Conservation (phyloP, 2,888 invertebrate species). For the Chymomyza procnemis region DNA sequence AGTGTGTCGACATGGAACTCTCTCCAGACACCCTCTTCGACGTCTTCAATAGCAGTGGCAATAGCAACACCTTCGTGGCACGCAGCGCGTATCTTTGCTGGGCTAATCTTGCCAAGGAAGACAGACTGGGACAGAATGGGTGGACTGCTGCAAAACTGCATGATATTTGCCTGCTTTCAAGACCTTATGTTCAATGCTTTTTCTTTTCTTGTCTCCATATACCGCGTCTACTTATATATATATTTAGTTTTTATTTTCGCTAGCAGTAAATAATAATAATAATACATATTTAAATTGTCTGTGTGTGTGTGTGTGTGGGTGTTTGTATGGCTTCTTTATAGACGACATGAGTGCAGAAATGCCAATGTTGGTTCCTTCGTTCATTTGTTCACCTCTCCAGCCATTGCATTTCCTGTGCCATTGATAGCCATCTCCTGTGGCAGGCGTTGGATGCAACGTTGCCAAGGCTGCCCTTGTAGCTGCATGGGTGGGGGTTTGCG, state of each 20-base stretch:
- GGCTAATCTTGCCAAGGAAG: constrained; percentile 58
- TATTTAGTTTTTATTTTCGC: constrained; percentile 20
- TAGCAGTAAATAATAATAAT: constrained; percentile 67
- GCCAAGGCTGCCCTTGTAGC: neutral
- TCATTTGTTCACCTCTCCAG: constrained; percentile 18
- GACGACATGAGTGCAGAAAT: neutral
- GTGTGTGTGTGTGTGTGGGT: constrained; percentile 14
- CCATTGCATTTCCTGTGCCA: constrained; percentile 56
- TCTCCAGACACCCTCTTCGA: constrained; percentile 42
- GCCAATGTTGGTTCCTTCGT: constrained; percentile 18
- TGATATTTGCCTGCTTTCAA: constrained; percentile 53
- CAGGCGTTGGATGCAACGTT: constrained; percentile 11
- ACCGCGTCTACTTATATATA: constrained; percentile 21
- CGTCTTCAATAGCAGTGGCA: constrained; percentile 22
- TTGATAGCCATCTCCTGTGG: constrained; percentile 60
- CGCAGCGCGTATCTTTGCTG: constrained; percentile 52
- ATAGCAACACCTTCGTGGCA: constrained; percentile 6
- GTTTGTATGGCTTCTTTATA: constrained; percentile 13
- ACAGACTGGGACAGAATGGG: constrained; percentile 13
- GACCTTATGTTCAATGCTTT: constrained; percentile 16
- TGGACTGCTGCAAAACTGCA: constrained; percentile 35
- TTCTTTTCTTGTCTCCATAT: constrained; percentile 22
- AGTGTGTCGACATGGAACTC: constrained; percentile 40
- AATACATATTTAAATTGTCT: constrained; percentile 67
- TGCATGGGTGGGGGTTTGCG: neutral